phyloP scores from a whole-genome alignment of 2,797 vertebrate species.

The Lerista edwardsae region DNA sequence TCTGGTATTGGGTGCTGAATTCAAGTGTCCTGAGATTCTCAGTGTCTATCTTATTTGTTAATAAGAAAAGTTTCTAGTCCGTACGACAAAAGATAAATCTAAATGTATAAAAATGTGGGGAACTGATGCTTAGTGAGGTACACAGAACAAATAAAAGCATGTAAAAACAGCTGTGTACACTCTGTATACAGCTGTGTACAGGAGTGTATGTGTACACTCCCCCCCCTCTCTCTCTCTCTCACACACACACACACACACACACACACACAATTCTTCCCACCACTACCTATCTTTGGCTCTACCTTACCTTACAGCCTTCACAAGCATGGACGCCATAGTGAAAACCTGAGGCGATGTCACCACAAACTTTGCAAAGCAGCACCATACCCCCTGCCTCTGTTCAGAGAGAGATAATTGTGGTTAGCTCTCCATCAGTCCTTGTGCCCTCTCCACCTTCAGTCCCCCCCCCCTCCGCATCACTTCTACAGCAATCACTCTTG shows the following conservation, averaged over 20 bases:
- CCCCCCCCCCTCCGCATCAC: not conserved
- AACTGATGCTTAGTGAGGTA: not conserved
- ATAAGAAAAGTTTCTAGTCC: not conserved
- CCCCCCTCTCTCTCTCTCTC: too few relatives aligned
- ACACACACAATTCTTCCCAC: not conserved
- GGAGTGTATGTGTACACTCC: too few relatives aligned
- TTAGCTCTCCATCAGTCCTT: not conserved
- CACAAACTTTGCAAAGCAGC: conserved; percentile 84
- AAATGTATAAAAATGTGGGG: not conserved
- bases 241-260: too few relatives aligned
- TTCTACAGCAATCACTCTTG: not conserved
- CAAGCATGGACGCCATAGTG: conserved; percentile 85
- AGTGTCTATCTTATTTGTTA: not conserved
- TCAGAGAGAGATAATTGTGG: not conserved
- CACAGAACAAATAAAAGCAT: not conserved
- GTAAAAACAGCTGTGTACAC: not conserved
- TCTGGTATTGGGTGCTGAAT: not conserved
- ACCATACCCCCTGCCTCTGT: conserved; percentile 85
- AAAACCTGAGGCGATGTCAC: conserved; percentile 84
- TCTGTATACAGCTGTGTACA: too few relatives aligned
- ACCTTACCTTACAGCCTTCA: conserved; percentile 82
- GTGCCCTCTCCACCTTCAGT: not conserved
- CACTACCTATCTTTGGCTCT: not conserved
- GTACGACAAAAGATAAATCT: not conserved
- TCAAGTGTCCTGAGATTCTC: not conserved